Conservation (phyloP, 2,797 vertebrate genomes). For the Pachyuromys duprasi region DNA sequence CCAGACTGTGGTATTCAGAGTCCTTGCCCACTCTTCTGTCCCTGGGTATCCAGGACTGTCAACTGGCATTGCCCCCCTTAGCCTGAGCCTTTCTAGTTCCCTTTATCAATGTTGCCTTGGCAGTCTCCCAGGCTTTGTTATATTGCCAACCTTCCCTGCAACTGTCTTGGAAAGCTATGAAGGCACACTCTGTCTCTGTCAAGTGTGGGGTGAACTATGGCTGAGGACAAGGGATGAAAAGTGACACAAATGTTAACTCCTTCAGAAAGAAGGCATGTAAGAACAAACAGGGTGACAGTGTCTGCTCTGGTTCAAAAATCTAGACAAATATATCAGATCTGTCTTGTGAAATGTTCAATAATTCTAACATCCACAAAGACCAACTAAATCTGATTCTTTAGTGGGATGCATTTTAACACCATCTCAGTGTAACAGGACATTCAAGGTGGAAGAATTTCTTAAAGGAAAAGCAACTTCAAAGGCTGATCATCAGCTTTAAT, state of each 20-base stretch:
- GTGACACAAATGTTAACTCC: background rate
- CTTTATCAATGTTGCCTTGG: constrained; percentile 37
- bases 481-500: background rate
- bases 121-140: background rate
- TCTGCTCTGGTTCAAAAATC: constrained; percentile 1
- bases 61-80: background rate
- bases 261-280: background rate
- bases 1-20: background rate
- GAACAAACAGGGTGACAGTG: background rate
- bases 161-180: constrained; percentile 65
- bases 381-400: background rate
- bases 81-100: background rate
- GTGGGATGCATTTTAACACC: background rate
- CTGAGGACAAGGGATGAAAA: background rate
- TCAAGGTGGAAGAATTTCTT: background rate
- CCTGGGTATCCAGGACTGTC: background rate
- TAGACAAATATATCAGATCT: background rate
- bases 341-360: background rate
- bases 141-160: constrained; percentile 27
- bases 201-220: background rate
- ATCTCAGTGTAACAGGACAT: background rate
- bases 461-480: constrained; percentile 2
- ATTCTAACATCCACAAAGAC: accelerated
- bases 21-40: background rate
- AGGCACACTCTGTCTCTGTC: constrained; percentile 49